Base-by-base conservation (phyloP, 2,113 vertebrate species). In the Montifringilla adamsi region DNA sequence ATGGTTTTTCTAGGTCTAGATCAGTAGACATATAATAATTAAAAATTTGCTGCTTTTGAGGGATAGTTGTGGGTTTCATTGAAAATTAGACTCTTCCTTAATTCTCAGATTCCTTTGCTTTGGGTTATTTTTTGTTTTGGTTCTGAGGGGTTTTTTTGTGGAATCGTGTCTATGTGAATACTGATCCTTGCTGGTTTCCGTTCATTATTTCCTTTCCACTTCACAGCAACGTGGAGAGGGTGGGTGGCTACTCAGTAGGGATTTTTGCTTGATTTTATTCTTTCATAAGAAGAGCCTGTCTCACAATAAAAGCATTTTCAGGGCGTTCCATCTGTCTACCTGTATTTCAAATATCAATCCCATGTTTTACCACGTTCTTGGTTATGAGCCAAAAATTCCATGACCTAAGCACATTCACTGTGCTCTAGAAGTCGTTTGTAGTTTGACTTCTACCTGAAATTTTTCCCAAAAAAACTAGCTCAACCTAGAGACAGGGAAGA, bases 1-100 rank as follows among this genome's bases (percentile, higher is more conserved):
- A 90, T 90, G 68, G 18, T 90, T 47, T 78, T 95, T 95, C 88
- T 77, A 95, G 85, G 84, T 79, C n/a, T 82, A 75, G n/a, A 12
- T 28, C 35, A 21, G 4, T 22, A 8, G 14, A 26, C 4, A 14
- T 44, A 1, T 15, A 60, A 49, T 35, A 85, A 73, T 46, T 28
- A 28, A 73, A 67, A 93, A 43, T 11, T 13, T 58, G 11, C 53
- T 74, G 28, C 55, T 80, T 50, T 90, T 85, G 37, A 88, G 50
- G 31, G 31, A 80, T 55, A 55, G 58, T 55, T 41, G 10, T 13
- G 9, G 3, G 7, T 49, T 85, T 85, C 17, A n/a, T 13, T 69
- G 39, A 66, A 83, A 91, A 73, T 52, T 10, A 49, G 6, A 30
- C 8, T 49, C 31, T 39, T 52, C 11, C 59, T 73, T 14, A 28